Evolutionary conservation across 2,888 invertebrate species (phyloP).

Genomic region (Ormyrus nitidulus): DNA sequence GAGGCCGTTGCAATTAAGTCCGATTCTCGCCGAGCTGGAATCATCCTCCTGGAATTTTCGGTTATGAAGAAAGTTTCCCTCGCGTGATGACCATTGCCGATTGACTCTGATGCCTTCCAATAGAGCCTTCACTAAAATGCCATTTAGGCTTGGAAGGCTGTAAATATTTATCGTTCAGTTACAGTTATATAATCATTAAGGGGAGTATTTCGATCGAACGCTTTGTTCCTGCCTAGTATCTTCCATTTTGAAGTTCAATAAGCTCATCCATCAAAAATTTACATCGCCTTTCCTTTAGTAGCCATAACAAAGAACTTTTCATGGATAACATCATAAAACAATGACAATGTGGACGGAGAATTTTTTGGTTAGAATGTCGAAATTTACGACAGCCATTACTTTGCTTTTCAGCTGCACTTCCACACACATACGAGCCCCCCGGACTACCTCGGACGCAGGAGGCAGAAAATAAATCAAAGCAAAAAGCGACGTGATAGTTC

Average conservation of each 20-base stretch:
- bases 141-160: too few species aligned
- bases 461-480: conserved; percentile 41
- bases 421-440: not conserved
- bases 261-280: too few species aligned
- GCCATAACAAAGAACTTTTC: too few species aligned
- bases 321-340: too few species aligned
- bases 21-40: conserved; percentile 35
- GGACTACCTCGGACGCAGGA: not conserved
- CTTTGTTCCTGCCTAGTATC: too few species aligned
- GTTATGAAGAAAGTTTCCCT: conserved; percentile 51
- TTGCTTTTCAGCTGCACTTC: conserved; percentile 40
- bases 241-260: too few species aligned
- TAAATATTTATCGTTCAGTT: too few species aligned
- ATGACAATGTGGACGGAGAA: not conserved
- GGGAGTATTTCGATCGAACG: too few species aligned
- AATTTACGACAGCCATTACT: conserved; percentile 47
- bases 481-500: conserved; percentile 44
- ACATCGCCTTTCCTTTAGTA: too few species aligned
- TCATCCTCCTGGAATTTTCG: conserved; percentile 45
- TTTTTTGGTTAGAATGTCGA: not conserved
- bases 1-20: conserved; percentile 51
- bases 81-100: not conserved
- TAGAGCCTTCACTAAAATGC: too few species aligned
- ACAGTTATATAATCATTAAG: too few species aligned
- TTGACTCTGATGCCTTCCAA: not conserved